Percentiles rank a stretch among this genome's conserved stretches.
phyloP scores from a whole-genome alignment of 2,113 vertebrate species.

The Zosterops lateralis region DNA sequence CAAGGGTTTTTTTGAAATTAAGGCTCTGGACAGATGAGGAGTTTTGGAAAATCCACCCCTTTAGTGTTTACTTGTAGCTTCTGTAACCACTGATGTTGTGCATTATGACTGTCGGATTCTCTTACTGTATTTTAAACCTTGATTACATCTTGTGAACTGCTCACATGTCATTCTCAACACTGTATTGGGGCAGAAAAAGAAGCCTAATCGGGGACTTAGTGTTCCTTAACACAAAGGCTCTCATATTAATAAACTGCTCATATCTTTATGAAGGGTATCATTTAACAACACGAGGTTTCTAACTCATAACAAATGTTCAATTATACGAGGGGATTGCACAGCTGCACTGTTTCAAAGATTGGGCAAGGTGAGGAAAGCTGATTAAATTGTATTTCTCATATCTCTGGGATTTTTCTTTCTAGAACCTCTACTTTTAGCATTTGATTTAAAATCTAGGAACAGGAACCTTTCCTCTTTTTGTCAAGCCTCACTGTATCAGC shows the following conservation, averaged over 20 bases:
- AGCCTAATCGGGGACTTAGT: background rate
- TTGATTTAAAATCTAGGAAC: background rate
- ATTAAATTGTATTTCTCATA: background rate
- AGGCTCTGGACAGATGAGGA: background rate
- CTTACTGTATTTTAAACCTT: background rate
- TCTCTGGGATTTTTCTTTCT: background rate
- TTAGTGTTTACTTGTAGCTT: background rate
- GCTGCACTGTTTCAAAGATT: background rate
- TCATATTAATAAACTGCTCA: background rate
- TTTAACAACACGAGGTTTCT: background rate
- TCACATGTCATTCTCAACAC: background rate
- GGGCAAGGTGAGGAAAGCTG: background rate
- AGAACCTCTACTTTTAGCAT: background rate
- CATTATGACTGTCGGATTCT: background rate
- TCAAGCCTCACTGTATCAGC: background rate
- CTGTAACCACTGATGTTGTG: accelerated
- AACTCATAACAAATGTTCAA: background rate
- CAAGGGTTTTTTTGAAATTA: background rate
- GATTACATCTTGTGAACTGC: background rate
- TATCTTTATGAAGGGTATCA: background rate
- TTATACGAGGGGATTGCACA: background rate
- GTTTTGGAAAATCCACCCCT: background rate
- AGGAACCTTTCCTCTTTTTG: background rate
- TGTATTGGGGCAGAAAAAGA: background rate
- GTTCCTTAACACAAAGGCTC: background rate